These are phyloP conservation scores for Chloropsis cyanopogon DNA, from an alignment of 2,113 vertebrate genomes.

Conservation along the genomic window DNA sequence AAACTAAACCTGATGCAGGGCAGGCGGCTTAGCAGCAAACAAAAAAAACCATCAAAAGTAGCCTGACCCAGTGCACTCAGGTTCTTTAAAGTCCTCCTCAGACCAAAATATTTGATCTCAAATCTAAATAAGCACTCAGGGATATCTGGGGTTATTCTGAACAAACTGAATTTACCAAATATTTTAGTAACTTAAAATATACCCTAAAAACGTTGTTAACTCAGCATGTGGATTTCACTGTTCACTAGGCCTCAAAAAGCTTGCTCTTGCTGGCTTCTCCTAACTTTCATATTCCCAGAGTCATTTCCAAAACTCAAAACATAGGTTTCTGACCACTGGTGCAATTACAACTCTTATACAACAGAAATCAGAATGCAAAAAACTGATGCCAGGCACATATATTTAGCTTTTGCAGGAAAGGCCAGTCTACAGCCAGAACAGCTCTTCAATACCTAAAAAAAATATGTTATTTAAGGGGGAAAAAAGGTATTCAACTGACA, in stretches of 20 bases:
- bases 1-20: not conserved
- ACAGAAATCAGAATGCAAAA: not conserved
- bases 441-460: not conserved
- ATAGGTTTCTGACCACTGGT: not conserved
- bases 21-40: rapidly evolving
- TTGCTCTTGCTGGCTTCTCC: not conserved
- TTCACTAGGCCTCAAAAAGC: not conserved
- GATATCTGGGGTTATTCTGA: not conserved
- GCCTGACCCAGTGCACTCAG: not conserved
- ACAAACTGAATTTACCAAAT: not conserved
- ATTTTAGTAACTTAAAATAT: not conserved
- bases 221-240: not conserved
- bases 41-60: not conserved
- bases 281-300: not conserved
- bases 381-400: not conserved
- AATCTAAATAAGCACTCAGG: not conserved
- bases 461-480: not conserved
- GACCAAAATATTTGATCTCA: not conserved
- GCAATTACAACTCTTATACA: not conserved
- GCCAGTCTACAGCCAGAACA: not conserved
- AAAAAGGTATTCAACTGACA: not conserved
- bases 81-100: not conserved
- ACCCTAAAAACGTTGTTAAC: not conserved
- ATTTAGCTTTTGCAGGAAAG: not conserved
- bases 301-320: not conserved